These are phyloP conservation scores for Leptinotarsa rubiginosa DNA, from an alignment of 2,888 invertebrate species.

Conservation along the genomic window DNA sequence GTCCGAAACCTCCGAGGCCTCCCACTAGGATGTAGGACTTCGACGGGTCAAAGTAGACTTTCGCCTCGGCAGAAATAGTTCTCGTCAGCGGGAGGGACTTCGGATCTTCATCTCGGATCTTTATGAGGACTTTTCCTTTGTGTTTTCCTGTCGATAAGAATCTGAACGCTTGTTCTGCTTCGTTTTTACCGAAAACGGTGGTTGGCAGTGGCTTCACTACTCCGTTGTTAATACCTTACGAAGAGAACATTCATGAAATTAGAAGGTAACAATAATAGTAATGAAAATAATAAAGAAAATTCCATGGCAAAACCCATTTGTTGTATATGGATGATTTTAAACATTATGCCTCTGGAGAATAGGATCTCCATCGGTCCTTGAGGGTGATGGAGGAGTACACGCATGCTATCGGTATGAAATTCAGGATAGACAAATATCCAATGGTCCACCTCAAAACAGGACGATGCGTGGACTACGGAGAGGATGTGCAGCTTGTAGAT, in stretches of 20 bases:
- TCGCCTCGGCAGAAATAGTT: constrained; percentile 44
- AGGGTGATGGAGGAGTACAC: no score
- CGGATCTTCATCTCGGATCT: constrained; percentile 56
- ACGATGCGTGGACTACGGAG: no score
- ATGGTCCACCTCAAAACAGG: no score
- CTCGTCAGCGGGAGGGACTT: constrained; percentile 24
- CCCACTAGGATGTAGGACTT: constrained; percentile 64
- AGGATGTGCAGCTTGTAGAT: no score
- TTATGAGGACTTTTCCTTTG: constrained; percentile 78
- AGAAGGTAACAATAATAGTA: no score
- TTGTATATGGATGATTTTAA: no score
- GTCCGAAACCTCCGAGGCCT: constrained; percentile 76
- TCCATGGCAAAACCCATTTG: no score
- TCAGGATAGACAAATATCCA: no score
- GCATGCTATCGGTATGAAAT: no score
- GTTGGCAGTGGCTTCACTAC: constrained; percentile 76
- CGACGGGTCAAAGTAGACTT: constrained; percentile 53
- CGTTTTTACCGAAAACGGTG: constrained; percentile 73
- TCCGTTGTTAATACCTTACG: constrained; percentile 70
- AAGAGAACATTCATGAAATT: not conserved
- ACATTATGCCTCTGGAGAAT: no score
- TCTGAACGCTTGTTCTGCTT: constrained; percentile 79
- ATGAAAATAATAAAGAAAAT: no score
- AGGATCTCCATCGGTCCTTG: no score
- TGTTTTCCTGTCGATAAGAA: constrained; percentile 78